phyloP scores from a whole-genome alignment of 1,140 invertebrate genomes.

The Dolichoris vasculosae region DNA sequence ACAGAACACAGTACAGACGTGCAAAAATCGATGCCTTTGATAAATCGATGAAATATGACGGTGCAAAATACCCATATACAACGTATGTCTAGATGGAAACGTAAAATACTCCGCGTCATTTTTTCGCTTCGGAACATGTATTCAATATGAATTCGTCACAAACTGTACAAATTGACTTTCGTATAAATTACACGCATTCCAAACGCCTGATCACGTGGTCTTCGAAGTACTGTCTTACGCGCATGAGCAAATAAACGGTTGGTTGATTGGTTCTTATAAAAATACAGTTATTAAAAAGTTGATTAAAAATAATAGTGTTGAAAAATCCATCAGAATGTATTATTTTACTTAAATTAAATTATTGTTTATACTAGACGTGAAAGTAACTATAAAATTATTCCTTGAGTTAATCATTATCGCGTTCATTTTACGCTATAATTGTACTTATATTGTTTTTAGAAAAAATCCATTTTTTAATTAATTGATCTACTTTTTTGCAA shows the following conservation, averaged over 20 bases:
- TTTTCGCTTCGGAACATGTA: background rate
- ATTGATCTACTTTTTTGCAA: too few species aligned
- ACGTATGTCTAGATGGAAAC: background rate
- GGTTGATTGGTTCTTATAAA: background rate
- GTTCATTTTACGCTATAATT: too few species aligned
- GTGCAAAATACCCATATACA: background rate
- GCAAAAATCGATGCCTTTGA: background rate
- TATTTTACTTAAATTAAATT: too few species aligned
- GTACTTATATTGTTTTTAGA: too few species aligned
- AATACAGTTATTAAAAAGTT: background rate
- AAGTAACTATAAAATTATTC: too few species aligned
- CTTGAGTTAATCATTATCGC: too few species aligned
- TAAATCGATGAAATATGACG: slow-evolving; percentile 17
- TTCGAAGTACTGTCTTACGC: background rate
- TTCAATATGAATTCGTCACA: background rate
- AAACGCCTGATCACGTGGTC: background rate
- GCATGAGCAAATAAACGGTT: background rate
- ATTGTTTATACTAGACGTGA: too few species aligned
- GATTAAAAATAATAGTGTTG: background rate
- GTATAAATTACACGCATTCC: background rate
- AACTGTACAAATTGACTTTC: background rate
- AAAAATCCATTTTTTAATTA: too few species aligned
- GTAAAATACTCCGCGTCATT: background rate
- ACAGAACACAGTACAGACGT: background rate
- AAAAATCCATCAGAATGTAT: too few species aligned